Evolutionary conservation across 92 coral and sea anemone genomes (phyloP), one percentile per base, ranked within the genome.

Genomic region (Chrysogorgia sp.): DNA sequence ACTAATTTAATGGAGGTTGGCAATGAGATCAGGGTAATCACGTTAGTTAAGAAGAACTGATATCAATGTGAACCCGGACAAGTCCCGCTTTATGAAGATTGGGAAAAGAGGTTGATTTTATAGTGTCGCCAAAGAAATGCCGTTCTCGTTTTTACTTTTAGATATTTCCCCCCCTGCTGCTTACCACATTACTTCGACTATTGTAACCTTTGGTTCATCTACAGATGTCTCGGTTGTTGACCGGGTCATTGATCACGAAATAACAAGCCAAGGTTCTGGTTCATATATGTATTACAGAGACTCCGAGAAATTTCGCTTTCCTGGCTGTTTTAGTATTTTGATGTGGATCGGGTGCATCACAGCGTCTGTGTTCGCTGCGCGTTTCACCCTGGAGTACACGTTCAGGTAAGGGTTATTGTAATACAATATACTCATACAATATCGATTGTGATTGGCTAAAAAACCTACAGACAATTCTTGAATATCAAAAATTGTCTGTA

Each of bases 201-300:
- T 30, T 15, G 34, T n/a, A n/a, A 14, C 76, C 31, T 7, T 23
- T 2, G 19, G 48, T 52, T 24, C 77, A 8, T 1, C 20, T 72
- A 7, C 40, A 3, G 37, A 53, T 33, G 5, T 19, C 1, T n/a
- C 60, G 13, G 26, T 20, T 10, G 24, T 15, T 33, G 30, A 26
- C 50, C 21, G 63, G 6, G 29, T 49, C 32, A 14, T 56, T 56
- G 52, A 72, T 26, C 41, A 48, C 33, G 77, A 71, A 14, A 37
- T 72, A 15, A 49, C 79, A 13, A 72, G 64, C 23, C 48, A 72
- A 19, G 25, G 63, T 9, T 72, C 79, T 34, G 79, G 61, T 52
- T 53, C 79, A n/a, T 72, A 23, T 34, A 15, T 72, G 40, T 21
- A 21, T n/a, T 40, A 53, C 26, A 26, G 28, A 35, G 33, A 30